Percentiles rank a stretch among this genome's conserved stretches.
Evolutionary conservation across 1,140 invertebrate species (phyloP).

Genomic region (Drosophila azteca): DNA sequence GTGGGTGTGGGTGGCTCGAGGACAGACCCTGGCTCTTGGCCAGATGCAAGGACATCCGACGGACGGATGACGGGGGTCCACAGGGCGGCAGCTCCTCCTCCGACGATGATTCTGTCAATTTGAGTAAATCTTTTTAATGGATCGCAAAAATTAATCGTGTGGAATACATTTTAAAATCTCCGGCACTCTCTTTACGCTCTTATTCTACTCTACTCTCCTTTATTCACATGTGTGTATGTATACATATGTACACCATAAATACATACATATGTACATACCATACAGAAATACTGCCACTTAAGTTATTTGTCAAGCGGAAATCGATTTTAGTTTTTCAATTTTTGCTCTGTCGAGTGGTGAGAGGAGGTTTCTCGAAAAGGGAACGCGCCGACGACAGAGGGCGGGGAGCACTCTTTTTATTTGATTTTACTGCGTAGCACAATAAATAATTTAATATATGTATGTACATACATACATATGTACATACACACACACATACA

Average conservation of each 20-base stretch:
- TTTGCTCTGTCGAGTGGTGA: constrained; percentile 2
- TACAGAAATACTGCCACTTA: constrained; percentile 61
- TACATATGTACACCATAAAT: neutral
- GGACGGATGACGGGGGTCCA: neutral
- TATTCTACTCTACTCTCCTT: constrained; percentile 23
- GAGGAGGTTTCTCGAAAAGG: neutral
- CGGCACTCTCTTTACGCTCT: neutral
- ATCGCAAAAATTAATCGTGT: constrained; percentile 77
- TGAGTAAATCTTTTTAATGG: constrained; percentile 81
- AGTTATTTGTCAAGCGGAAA: constrained; percentile 69
- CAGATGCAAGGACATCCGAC: constrained; percentile 34
- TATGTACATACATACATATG: constrained; percentile 4
- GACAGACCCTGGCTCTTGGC: constrained; percentile 14
- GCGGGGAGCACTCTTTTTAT: constrained; percentile 46
- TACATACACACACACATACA: neutral
- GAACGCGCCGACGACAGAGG: neutral
- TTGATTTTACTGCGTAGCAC: constrained; percentile 67
- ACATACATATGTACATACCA: neutral
- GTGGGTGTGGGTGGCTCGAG: constrained; percentile 17
- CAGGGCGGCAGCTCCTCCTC: constrained; percentile 4
- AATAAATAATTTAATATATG: constrained; percentile 58
- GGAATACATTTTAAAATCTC: constrained; percentile 67
- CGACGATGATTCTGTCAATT: constrained; percentile 75
- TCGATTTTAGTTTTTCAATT: constrained; percentile 76
- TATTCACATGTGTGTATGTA: constrained; percentile 26